These are phyloP conservation scores for Eutolmus rufibarbis DNA, from an alignment of 2,888 invertebrate genomes.

Conservation along the genomic window DNA sequence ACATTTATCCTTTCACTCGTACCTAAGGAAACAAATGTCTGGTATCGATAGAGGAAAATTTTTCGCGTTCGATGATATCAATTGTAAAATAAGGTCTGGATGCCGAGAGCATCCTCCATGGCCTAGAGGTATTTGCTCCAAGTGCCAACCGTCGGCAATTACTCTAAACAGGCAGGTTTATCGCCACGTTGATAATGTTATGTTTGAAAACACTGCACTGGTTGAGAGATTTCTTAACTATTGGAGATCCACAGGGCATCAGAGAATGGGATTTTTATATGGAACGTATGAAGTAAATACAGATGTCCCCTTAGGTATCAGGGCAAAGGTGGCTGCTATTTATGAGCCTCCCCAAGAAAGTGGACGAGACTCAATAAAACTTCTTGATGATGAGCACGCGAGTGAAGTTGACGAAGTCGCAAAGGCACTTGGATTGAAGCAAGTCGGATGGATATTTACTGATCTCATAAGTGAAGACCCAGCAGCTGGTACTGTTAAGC, in stretches of 20 bases:
- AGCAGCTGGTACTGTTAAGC: constrained; percentile 82
- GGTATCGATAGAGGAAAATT: constrained; percentile 93
- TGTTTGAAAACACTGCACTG: constrained; percentile 93
- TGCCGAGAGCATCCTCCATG: constrained; percentile 98
- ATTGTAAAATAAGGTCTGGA: constrained; percentile 89
- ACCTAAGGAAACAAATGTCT: constrained; percentile 90
- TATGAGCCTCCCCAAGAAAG: constrained; percentile 97
- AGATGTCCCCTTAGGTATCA: constrained; percentile 83
- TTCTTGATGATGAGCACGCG: constrained; percentile 75
- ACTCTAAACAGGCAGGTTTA: constrained; percentile 94
- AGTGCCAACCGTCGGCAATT: constrained; percentile 97
- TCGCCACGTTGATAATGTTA: constrained; percentile 95
- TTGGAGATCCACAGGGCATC: constrained; percentile 93
- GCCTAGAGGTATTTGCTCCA: constrained; percentile 98
- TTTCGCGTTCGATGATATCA: constrained; percentile 89
- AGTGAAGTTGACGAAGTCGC: constrained; percentile 80
- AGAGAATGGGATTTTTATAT: constrained; percentile 91
- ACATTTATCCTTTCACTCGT: constrained; percentile 97
- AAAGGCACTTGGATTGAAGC: constrained; percentile 75
- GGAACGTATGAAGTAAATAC: constrained; percentile 91
- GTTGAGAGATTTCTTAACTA: constrained; percentile 96
- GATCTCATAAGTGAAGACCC: constrained; percentile 90
- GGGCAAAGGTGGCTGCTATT: constrained; percentile 67
- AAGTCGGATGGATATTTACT: constrained; percentile 98
- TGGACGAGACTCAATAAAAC: constrained; percentile 73